Evolutionary conservation across 53 echinoderm and acorn worm species (phyloP).

Genomic region (Crossaster papposus): DNA sequence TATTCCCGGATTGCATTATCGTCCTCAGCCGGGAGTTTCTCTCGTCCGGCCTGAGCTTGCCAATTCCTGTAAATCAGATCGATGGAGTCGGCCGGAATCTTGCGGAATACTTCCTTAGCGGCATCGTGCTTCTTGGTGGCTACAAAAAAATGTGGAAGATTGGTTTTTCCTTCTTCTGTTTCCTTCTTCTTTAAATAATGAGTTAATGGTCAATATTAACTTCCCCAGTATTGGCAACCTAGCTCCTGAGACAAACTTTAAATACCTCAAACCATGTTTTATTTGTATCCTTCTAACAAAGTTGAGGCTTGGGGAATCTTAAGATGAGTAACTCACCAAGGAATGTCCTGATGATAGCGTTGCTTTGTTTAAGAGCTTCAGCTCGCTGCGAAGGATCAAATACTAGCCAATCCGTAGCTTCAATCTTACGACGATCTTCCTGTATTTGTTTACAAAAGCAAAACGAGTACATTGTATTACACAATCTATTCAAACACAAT

Average conservation of each 20-base stretch:
- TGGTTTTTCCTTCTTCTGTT: background rate
- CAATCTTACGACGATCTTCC: conserved; percentile 95
- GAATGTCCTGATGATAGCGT: conserved; percentile 95
- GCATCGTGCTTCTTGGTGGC: conserved; percentile 95
- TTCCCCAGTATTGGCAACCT: too few relatives aligned
- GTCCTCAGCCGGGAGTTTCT: conserved; percentile 69
- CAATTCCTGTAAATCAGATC: conserved; percentile 89
- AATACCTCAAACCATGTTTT: too few relatives aligned
- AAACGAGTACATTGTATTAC: background rate
- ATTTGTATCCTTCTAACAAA: too few relatives aligned
- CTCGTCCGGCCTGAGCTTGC: conserved; percentile 73
- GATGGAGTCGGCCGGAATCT: conserved; percentile 91
- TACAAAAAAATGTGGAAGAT: background rate
- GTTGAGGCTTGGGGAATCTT: background rate
- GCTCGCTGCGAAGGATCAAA: conserved; percentile 96
- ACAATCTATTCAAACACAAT: background rate
- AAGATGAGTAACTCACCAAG: conserved; percentile 64
- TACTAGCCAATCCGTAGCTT: conserved; percentile 96
- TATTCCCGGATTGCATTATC: conserved; percentile 92
- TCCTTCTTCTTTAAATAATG: too few relatives aligned
- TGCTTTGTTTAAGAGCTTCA: conserved; percentile 97
- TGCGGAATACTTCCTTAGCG: conserved; percentile 89
- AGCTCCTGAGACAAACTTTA: too few relatives aligned
- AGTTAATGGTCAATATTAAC: too few relatives aligned
- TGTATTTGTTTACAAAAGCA: conserved; percentile 36